These are phyloP conservation scores for Charanyca ferruginea DNA, from an alignment of 2,888 invertebrate species.

Conservation along the genomic window DNA sequence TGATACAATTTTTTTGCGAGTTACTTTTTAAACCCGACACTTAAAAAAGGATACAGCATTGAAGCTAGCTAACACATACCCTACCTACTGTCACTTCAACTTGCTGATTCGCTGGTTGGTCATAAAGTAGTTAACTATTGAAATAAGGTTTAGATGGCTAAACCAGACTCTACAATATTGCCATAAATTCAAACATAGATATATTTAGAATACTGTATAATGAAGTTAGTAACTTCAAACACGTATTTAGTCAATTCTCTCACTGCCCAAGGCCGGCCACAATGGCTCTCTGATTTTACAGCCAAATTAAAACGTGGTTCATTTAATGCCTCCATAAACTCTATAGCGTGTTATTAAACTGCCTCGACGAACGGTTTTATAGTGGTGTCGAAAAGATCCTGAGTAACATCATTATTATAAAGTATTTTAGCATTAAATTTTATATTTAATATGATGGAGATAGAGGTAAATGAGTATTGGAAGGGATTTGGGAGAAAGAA, in stretches of 20 bases:
- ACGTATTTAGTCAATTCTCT: constrained; percentile 27
- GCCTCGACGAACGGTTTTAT: constrained; percentile 69
- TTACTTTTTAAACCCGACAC: no score
- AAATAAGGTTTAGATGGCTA: no score
- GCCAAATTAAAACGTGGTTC: constrained; percentile 75
- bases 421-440: constrained; percentile 34
- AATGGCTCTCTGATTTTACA: constrained; percentile 71
- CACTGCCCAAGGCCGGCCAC: constrained; percentile 34
- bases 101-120: no score
- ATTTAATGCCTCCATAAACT: constrained; percentile 78
- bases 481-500: background rate
- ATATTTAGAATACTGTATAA: no score
- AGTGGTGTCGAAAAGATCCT: constrained; percentile 63
- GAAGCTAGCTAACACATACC: no score
- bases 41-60: no score
- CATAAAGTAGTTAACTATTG: no score
- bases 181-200: no score
- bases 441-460: constrained; percentile 21
- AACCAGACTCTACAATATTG: no score
- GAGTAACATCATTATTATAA: constrained; percentile 62
- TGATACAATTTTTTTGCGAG: no score
- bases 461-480: constrained; percentile 4
- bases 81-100: no score
- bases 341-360: constrained; percentile 75
- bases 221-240: background rate